Percentiles rank a stretch among this genome's conserved stretches.
Evolutionary conservation across 2,113 vertebrate species (phyloP).

Genomic region (Fukomys damarensis): DNA sequence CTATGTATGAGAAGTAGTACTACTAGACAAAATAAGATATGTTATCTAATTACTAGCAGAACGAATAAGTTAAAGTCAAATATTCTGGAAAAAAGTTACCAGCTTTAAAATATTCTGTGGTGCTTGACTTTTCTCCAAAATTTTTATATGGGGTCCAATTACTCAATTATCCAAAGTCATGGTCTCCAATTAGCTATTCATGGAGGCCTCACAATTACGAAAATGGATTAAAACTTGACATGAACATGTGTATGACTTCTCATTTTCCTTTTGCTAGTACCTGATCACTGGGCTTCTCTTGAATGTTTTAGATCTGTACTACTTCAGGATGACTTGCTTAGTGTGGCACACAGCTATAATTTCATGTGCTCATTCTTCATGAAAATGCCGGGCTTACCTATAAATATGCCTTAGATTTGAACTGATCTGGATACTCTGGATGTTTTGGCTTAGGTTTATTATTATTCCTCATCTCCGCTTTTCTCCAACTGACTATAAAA

Average conservation of each 20-base stretch:
- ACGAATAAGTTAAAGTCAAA: slow-evolving; percentile 51
- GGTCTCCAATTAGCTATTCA: slow-evolving; percentile 60
- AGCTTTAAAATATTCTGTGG: slow-evolving; percentile 46
- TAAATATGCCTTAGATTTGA: background rate
- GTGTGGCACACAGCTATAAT: background rate
- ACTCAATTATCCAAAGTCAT: slow-evolving; percentile 53
- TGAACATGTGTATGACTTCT: background rate
- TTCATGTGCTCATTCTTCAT: background rate
- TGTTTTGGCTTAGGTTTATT: background rate
- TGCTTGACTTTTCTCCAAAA: slow-evolving; percentile 61
- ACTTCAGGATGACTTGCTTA: background rate
- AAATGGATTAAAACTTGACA: slow-evolving; percentile 52
- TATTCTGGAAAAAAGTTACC: slow-evolving; percentile 45
- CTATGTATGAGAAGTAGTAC: background rate
- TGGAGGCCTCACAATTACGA: slow-evolving; percentile 32
- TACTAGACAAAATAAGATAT: slow-evolving; percentile 33
- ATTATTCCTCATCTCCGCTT: background rate
- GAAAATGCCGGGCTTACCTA: background rate
- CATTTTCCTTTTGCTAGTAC: background rate
- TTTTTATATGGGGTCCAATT: slow-evolving; percentile 48
- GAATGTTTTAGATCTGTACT: slow-evolving; percentile 5
- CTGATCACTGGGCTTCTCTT: background rate
- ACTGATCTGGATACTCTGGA: background rate
- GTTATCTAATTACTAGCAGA: slow-evolving; percentile 34
- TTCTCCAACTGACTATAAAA: background rate